Evolutionary conservation across 2,797 vertebrate species (phyloP).

Genomic region (Oryzias dopingdopingensis): DNA sequence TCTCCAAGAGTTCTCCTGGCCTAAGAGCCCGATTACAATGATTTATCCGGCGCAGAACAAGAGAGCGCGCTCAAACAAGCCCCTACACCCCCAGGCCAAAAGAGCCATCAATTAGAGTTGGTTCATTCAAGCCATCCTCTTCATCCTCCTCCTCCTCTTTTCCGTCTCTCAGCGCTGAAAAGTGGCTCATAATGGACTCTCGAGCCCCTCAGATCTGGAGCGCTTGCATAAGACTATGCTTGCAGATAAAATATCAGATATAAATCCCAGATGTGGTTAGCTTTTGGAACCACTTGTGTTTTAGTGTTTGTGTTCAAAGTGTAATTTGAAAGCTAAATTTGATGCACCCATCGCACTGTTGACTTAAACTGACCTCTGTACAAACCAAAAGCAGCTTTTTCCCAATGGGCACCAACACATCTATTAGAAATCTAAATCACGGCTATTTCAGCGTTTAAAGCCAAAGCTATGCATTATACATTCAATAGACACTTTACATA

Average conservation of each 20-base stretch:
- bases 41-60: slow-evolving; percentile 41
- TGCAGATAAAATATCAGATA: slow-evolving; percentile 34
- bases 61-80: slow-evolving; percentile 6
- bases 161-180: slow-evolving; percentile 31
- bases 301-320: too few relatives aligned
- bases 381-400: too few relatives aligned
- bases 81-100: slow-evolving; percentile 39
- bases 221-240: slow-evolving; percentile 59
- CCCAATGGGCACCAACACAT: too few relatives aligned
- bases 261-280: slow-evolving; percentile 19
- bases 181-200: slow-evolving; percentile 50
- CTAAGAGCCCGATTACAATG: slow-evolving; percentile 58
- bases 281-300: too few relatives aligned
- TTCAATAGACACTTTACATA: too few relatives aligned
- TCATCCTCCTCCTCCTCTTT: slow-evolving; percentile 47
- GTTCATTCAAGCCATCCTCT: slow-evolving; percentile 60
- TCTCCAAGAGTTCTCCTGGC: slow-evolving; percentile 45
- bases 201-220: slow-evolving; percentile 43
- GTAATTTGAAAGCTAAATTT: too few relatives aligned
- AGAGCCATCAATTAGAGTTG: slow-evolving; percentile 65
- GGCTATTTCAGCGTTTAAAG: too few relatives aligned
- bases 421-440: too few relatives aligned
- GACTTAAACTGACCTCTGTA: too few relatives aligned
- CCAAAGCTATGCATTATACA: too few relatives aligned
- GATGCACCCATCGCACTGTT: too few relatives aligned